A percentile compares a stretch with the other conserved stretches of the same genome.
Evolutionary conservation across 1,140 invertebrate species (phyloP).

Genomic region (roundworm (Caenorhabditis elegans)): WBcel235 BX284606.5:6583001-6583500

Average conservation of each 20-base stretch:
- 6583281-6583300: not conserved
- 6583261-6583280: not conserved
- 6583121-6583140: not conserved
- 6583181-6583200: not conserved
- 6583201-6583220: not conserved
- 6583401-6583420: not conserved
- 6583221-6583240: not conserved
- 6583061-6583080: not conserved
- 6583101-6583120: not conserved
- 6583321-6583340: not conserved
- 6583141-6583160: not conserved
- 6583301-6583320: not conserved
- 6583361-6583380: not conserved
- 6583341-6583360: not conserved
- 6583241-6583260: not conserved
- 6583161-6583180: not conserved
- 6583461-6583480: not conserved
- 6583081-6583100: not conserved
- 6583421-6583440: not conserved
- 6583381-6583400: not conserved
- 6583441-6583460: not conserved
- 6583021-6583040: not conserved
- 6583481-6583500: not conserved
- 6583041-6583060: not conserved
- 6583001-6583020: not conserved